A percentile compares a stretch with the other conserved stretches of the same genome.
phyloP scores from a whole-genome alignment of 2,797 vertebrate genomes.

The Merluccius polli region DNA sequence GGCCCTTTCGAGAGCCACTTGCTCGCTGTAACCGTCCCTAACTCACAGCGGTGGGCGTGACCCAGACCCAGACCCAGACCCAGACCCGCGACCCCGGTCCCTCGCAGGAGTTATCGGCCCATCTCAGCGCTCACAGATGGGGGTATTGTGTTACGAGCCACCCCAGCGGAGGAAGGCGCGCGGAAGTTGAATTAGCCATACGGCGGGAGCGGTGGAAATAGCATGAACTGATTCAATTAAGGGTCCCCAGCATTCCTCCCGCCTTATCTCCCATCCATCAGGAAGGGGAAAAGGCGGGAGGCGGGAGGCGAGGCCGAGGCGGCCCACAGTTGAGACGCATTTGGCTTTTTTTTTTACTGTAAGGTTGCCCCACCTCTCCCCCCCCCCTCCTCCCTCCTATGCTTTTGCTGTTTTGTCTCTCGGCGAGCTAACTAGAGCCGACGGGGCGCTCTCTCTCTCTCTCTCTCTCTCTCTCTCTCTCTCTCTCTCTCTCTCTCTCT shows the following conservation, averaged over 20 bases:
- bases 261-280: constrained; percentile 40
- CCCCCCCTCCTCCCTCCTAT: no score
- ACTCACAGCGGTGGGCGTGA: constrained; percentile 19
- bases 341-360: neutral
- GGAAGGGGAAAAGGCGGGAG: constrained; percentile 30
- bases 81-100: no score
- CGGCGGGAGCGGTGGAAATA: constrained; percentile 31
- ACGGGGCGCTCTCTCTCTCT: neutral
- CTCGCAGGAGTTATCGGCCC: constrained; percentile 16
- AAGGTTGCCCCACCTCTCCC: neutral
- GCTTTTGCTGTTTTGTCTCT: no score
- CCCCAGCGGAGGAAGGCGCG: constrained; percentile 22
- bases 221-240: constrained; percentile 47
- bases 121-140: constrained; percentile 19
- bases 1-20: constrained; percentile 20
- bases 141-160: constrained; percentile 33
- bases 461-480: constrained; percentile 12
- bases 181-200: constrained; percentile 43
- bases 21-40: constrained; percentile 19
- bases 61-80: constrained; percentile 29
- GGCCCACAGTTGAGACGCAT: constrained; percentile 18
- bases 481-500: constrained; percentile 3
- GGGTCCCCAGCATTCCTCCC: constrained; percentile 41
- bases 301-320: constrained; percentile 31
- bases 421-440: no score